These are phyloP conservation scores for Lacerta viridis DNA, from an alignment of 2,797 vertebrate genomes.

Conservation along the genomic window DNA sequence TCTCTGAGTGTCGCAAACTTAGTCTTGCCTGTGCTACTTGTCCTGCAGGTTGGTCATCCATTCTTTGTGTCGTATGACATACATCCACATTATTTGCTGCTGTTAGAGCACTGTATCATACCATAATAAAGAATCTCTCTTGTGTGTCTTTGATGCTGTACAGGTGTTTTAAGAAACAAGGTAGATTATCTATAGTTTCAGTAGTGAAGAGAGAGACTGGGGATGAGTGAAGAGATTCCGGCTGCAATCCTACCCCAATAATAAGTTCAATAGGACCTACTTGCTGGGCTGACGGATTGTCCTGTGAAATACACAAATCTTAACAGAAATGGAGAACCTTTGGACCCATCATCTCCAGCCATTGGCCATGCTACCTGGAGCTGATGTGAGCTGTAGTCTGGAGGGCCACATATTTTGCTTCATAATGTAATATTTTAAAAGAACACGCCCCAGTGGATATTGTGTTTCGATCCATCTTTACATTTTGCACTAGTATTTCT, in stretches of 20 bases:
- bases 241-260: neutral
- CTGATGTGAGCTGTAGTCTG: no score
- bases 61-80: neutral
- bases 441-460: neutral
- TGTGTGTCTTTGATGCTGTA: neutral
- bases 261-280: no score
- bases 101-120: slow-evolving; percentile 13
- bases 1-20: neutral
- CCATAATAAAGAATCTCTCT: neutral
- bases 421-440: neutral
- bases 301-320: neutral
- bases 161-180: neutral
- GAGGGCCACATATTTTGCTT: slow-evolving; percentile 11
- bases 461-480: neutral
- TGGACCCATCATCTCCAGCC: no score
- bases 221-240: neutral
- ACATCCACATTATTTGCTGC: neutral
- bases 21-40: neutral
- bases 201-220: fast-evolving
- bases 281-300: no score
- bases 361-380: no score
- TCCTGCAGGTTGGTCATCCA: neutral
- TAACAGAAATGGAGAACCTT: neutral
- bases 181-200: neutral
- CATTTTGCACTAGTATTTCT: neutral